Percentiles rank a stretch among this genome's conserved stretches.
Evolutionary conservation across 2,113 vertebrate genomes (phyloP).

Genomic region (Dromas ardeola): DNA sequence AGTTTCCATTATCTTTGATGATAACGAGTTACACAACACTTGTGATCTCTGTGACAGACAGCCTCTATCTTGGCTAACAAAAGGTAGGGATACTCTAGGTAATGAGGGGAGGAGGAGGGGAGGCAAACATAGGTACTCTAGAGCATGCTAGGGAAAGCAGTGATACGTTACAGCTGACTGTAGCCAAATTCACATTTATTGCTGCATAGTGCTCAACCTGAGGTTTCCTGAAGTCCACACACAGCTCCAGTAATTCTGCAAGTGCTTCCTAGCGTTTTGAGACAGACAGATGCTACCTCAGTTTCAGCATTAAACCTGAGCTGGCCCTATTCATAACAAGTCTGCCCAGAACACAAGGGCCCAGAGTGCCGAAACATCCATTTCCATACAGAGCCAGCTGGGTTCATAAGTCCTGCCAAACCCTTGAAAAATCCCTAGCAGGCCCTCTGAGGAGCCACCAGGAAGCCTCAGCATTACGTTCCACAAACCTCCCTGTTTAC

Average conservation of each 20-base stretch:
- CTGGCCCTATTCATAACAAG: not conserved
- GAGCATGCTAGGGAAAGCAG: not conserved
- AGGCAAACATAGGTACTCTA: not conserved
- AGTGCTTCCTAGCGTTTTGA: not conserved
- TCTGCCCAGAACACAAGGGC: not conserved
- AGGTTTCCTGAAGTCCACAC: not conserved
- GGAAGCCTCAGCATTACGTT: not conserved
- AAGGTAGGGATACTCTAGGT: not conserved
- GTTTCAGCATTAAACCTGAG: not conserved
- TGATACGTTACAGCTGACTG: not conserved
- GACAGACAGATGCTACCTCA: not conserved
- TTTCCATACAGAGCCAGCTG: not conserved
- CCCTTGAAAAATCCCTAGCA: not conserved
- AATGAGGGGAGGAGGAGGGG: accelerated
- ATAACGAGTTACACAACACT: not conserved
- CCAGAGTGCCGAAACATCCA: not conserved
- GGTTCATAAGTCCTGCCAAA: not conserved
- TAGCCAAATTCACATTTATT: accelerated
- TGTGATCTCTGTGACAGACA: not conserved
- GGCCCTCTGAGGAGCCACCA: not conserved
- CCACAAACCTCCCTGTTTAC: not conserved
- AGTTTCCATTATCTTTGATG: not conserved
- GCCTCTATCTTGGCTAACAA: not conserved
- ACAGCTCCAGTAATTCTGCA: not conserved
- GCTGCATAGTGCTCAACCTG: not conserved